Conservation (phyloP, 1,140 invertebrate genomes). For the Heliconius himera region DNA sequence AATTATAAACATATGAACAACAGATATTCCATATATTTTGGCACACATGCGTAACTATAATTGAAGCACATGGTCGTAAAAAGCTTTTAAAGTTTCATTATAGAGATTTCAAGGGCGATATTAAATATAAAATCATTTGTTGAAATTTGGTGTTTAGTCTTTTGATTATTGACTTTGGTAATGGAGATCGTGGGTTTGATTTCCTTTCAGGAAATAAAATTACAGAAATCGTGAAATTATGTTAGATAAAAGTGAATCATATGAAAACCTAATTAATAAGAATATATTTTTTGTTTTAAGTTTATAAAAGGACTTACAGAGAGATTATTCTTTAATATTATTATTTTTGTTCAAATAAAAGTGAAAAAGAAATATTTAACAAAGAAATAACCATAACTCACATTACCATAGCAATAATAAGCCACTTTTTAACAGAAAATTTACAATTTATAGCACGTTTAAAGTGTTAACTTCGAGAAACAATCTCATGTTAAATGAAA, state of each 20-base stretch:
- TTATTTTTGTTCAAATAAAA: not conserved
- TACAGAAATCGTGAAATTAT: too few relatives aligned
- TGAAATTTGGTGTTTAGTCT: too few relatives aligned
- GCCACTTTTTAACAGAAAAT: not conserved
- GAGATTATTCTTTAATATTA: too few relatives aligned
- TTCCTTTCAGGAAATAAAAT: too few relatives aligned
- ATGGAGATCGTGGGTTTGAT: too few relatives aligned
- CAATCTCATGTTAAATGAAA: conserved; percentile 30
- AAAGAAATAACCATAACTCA: not conserved
- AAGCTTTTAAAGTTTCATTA: conserved; percentile 1
- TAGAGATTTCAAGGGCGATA: not conserved
- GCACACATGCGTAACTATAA: conserved; percentile 5
- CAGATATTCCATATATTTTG: conserved; percentile 10
- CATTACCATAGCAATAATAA: conserved; percentile 8
- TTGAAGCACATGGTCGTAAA: not conserved
- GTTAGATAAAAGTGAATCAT: too few relatives aligned
- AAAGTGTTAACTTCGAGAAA: conserved; percentile 29
- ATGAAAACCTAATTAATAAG: too few relatives aligned
- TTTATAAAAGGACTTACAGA: too few relatives aligned
- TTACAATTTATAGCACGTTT: conserved; percentile 7
- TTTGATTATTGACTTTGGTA: too few relatives aligned
- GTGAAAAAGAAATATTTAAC: not conserved
- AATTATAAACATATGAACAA: conserved; percentile 7
- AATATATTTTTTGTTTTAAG: too few relatives aligned
- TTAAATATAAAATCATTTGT: not conserved